A percentile compares a stretch with the other conserved stretches of the same genome.
These are phyloP conservation scores for Hemibates koningsi DNA, from an alignment of 2,113 vertebrate genomes.

Conservation along the genomic window DNA sequence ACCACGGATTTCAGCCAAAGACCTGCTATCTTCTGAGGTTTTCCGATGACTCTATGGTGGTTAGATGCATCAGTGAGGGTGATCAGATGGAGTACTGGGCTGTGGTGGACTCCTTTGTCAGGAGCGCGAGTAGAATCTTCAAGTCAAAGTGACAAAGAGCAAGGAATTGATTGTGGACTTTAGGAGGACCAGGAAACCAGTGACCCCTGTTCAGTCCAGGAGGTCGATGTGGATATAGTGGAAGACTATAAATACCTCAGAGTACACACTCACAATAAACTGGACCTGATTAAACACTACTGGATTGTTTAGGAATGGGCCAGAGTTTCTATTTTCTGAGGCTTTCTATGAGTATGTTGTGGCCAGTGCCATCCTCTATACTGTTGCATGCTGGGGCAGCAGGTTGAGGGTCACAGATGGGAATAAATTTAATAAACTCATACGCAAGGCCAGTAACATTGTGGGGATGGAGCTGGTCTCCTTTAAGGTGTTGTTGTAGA, in stretches of 20 bases:
- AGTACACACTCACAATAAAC: background rate
- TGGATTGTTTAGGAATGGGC: background rate
- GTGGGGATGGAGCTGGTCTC: background rate
- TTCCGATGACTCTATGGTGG: background rate
- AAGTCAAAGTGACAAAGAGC: background rate
- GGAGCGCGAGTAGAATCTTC: background rate
- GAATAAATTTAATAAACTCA: background rate
- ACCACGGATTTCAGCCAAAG: background rate
- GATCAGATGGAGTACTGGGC: background rate
- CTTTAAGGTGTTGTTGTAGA: background rate
- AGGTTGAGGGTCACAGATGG: background rate
- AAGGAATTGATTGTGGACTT: background rate
- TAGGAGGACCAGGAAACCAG: background rate
- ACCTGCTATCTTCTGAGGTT: background rate
- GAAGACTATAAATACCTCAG: background rate
- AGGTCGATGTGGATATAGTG: fast-evolving
- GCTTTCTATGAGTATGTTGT: background rate
- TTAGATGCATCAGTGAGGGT: background rate
- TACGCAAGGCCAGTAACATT: background rate
- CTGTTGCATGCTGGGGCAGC: background rate
- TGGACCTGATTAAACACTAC: background rate
- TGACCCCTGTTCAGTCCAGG: background rate
- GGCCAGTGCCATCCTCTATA: background rate
- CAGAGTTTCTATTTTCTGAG: background rate
- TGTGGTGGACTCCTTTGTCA: background rate